Evolutionary conservation across 2,888 invertebrate genomes (phyloP), one percentile per base, ranked within the genome.

Genomic region (Lithophane ornitopus): DNA sequence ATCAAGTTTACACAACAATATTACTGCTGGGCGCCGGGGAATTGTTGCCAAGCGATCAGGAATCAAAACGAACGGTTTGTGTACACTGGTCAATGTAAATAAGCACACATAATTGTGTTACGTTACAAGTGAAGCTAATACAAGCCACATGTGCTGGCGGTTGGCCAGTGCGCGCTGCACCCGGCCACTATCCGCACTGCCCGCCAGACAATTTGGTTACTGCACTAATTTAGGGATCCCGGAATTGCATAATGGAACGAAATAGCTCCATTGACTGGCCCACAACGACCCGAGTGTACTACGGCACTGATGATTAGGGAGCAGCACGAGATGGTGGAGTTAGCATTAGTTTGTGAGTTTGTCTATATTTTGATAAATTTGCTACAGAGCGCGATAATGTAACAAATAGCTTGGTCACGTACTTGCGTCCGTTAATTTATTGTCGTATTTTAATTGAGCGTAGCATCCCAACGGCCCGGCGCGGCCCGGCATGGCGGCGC

Each of bases 401-500:
- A 79, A 70, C 87, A 82, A 82, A 77, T 82, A 63, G 74, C 58
- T 67, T 70, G 62, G 59, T 73, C 79, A 80, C 75, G 86, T 78
- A 78, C 74, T 85, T 86, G 86, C 88, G 89, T 91, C 91, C 90
- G 94, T 91, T 95, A 94, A 95, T 95, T 94, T 95, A 95, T 93
- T 91, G 92, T 90, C 91, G 92, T 93, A 94, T 95, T 95, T 95
- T 95, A 96, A 95, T 95, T 95, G 94, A 90, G 90, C 87, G 89
- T 88, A 87, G 91, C 92, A 91, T 91, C 93, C 86, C 90, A 91
- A 87, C 87, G 59, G 84, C 39, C 62, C 46, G 73, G 52, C 70
- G 4, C 84, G 85, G 65, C 66, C 41, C 44, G 46, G 46, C n/a
- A n/a, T 28, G 62, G 68, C 67, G 44, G 75, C 39, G 61, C 70